Percentiles rank a stretch among this genome's conserved stretches.
phyloP scores from a whole-genome alignment of 2,888 invertebrate genomes.

The Drosophila bunnanda region DNA sequence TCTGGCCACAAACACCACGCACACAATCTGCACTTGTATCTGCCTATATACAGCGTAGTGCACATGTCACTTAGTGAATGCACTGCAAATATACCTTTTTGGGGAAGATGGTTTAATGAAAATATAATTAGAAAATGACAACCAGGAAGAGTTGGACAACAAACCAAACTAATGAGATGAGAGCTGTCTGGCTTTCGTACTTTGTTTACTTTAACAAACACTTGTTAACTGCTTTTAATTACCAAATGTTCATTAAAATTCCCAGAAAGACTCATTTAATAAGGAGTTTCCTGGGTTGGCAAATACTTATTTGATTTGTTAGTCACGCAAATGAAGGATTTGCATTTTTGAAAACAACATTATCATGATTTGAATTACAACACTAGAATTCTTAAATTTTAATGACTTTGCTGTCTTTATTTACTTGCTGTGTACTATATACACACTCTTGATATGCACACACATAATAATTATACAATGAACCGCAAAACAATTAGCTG shows the following conservation, averaged over 20 bases:
- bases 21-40: conserved; percentile 2
- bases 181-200: too few relatives aligned
- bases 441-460: conserved; percentile 7
- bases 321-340: conserved; percentile 1
- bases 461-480: conserved; percentile 69
- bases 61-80: conserved; percentile 7
- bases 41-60: not conserved
- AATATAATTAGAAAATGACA: not conserved
- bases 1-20: conserved; percentile 34
- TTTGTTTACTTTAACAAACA: not conserved
- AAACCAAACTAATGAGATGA: too few relatives aligned
- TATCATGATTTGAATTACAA: not conserved
- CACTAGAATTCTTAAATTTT: too few relatives aligned
- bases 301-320: not conserved
- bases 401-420: not conserved
- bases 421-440: conserved; percentile 10
- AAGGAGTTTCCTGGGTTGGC: not conserved
- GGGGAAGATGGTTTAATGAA: not conserved
- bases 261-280: not conserved
- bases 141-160: too few relatives aligned
- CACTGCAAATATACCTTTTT: not conserved
- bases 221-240: too few relatives aligned
- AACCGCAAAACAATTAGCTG: conserved; percentile 75
- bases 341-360: not conserved
- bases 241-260: not conserved